phyloP scores from a whole-genome alignment of 2,113 vertebrate genomes.

The Nanorana parkeri region DNA sequence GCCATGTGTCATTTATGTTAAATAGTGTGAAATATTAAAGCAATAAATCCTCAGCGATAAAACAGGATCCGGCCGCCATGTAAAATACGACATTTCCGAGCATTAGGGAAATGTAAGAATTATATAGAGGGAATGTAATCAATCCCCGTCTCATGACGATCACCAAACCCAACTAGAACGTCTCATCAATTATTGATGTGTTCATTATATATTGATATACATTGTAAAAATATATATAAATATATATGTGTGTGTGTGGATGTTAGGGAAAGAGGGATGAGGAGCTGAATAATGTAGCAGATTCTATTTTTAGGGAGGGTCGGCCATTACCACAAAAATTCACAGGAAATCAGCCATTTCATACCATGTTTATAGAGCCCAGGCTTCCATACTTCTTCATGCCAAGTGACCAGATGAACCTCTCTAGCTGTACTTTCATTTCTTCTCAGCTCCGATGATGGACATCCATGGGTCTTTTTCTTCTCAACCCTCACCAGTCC shows the following conservation, averaged over 20 bases:
- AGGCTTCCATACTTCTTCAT: no score
- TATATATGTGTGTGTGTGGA: neutral
- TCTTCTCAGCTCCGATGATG: neutral
- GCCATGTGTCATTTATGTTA: neutral
- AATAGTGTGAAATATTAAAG: constrained; percentile 4
- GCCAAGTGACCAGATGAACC: no score
- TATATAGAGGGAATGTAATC: constrained; percentile 36
- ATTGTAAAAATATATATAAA: neutral
- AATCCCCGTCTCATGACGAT: neutral
- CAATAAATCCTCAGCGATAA: constrained; percentile 22
- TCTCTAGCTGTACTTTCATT: no score
- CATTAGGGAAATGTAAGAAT: constrained; percentile 3
- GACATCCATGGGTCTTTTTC: neutral
- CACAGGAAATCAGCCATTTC: neutral
- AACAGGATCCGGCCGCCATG: neutral
- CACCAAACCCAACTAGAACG: constrained; percentile 15
- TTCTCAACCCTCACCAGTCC: no score
- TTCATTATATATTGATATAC: constrained; percentile 53
- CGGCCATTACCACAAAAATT: neutral
- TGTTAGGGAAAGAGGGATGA: neutral
- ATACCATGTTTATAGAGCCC: neutral
- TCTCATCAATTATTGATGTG: constrained; percentile 35
- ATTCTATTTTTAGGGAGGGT: constrained; percentile 17
- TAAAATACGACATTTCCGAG: neutral
- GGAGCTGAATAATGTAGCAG: constrained; percentile 11